Conservation (phyloP, 23 tunicate species). For the Diplosoma virens region DNA sequence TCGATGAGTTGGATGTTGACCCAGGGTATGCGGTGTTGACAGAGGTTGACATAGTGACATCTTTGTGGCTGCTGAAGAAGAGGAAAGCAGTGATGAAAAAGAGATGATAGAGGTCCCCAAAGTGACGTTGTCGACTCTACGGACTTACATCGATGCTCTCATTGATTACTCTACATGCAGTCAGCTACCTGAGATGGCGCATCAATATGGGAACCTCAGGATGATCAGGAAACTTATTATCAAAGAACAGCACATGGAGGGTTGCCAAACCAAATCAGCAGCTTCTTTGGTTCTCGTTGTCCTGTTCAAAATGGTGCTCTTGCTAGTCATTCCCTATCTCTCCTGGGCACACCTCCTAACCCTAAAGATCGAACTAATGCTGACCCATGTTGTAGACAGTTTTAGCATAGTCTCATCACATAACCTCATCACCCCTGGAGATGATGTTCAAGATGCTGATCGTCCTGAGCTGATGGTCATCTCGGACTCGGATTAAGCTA, state of each 20-base stretch:
- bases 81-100: conserved; percentile 33
- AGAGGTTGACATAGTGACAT: conserved; percentile 26
- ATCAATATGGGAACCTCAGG: conserved; percentile 34
- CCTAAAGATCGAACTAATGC: conserved; percentile 9
- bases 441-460: conserved; percentile 16
- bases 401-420: too few relatives aligned
- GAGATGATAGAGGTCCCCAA: conserved; percentile 25
- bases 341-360: conserved; percentile 16
- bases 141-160: conserved; percentile 33
- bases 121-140: conserved; percentile 36
- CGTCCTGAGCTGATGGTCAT: conserved; percentile 4
- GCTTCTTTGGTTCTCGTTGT: conserved; percentile 20
- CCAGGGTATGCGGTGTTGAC: conserved; percentile 25
- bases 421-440: neutral
- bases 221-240: conserved; percentile 28
- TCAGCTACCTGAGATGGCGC: conserved; percentile 39
- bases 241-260: conserved; percentile 34
- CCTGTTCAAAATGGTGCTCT: conserved; percentile 35
- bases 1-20: conserved; percentile 27
- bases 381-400: conserved; percentile 3
- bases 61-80: conserved; percentile 29
- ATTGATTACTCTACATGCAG: conserved; percentile 28
- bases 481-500: conserved; percentile 1
- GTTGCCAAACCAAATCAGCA: conserved; percentile 29
- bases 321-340: conserved; percentile 15